Conservation (phyloP, 2,113 vertebrate species). For the Upupa epops region DNA sequence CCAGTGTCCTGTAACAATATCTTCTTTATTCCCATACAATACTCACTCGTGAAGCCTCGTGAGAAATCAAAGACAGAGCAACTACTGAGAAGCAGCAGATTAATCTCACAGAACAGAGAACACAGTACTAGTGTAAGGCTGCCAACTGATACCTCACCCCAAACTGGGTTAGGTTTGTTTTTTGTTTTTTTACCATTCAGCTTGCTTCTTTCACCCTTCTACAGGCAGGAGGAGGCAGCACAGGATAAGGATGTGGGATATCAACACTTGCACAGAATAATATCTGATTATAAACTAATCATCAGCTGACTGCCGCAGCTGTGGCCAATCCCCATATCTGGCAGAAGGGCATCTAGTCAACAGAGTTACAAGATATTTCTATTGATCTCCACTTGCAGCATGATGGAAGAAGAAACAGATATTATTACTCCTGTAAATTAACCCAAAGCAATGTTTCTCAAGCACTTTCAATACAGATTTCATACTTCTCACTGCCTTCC, state of each 20-base stretch:
- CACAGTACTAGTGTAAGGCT: background rate
- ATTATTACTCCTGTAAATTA: background rate
- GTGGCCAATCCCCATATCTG: background rate
- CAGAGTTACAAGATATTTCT: background rate
- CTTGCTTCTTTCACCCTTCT: background rate
- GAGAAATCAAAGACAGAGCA: background rate
- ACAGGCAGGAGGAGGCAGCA: background rate
- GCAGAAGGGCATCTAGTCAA: background rate
- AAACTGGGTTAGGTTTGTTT: background rate
- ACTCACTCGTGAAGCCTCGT: background rate
- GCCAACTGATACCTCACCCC: background rate
- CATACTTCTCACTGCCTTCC: background rate
- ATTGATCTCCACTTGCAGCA: background rate
- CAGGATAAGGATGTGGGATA: background rate
- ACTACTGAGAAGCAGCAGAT: slow-evolving; percentile 9
- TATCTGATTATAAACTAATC: background rate
- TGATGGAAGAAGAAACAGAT: background rate
- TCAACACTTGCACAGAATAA: background rate
- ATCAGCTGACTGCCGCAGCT: background rate
- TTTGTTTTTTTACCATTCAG: background rate
- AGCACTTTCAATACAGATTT: background rate
- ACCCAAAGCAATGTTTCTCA: background rate
- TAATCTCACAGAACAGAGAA: background rate
- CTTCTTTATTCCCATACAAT: slow-evolving; percentile 7
- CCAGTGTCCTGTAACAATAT: background rate